A percentile compares a stretch with the other conserved stretches of the same genome.
Conservation (phyloP, 2,888 invertebrate species). For the Pelosia muscerda region DNA sequence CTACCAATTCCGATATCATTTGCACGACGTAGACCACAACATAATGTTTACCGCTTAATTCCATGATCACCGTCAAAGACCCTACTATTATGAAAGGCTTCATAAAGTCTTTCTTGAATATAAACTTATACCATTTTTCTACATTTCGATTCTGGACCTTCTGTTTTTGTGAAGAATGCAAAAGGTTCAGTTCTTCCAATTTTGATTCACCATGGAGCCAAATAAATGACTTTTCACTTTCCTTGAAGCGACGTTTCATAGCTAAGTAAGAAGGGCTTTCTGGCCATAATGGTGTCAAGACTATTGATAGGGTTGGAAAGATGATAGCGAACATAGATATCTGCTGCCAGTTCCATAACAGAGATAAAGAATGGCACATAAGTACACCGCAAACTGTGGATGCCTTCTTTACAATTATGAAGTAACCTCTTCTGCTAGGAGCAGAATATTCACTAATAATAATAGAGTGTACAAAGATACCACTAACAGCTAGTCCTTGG, state of each 20-base stretch:
- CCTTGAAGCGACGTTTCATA: constrained; percentile 56
- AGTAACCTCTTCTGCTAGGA: constrained; percentile 59
- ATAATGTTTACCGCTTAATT: constrained; percentile 59
- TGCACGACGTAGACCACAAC: constrained; percentile 56
- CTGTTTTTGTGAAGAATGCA: constrained; percentile 45
- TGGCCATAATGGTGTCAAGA: constrained; percentile 57
- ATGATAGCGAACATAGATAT: constrained; percentile 48
- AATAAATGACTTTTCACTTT: constrained; percentile 54
- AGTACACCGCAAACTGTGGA: constrained; percentile 53
- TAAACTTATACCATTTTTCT: constrained; percentile 33
- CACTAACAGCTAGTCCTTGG: constrained; percentile 58
- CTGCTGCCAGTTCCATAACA: constrained; percentile 59
- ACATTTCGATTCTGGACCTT: constrained; percentile 17
- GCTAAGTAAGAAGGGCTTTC: constrained; percentile 65
- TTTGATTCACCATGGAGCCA: constrained; percentile 58
- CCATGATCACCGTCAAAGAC: constrained; percentile 55
- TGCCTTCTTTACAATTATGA: constrained; percentile 55
- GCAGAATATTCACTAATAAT: constrained; percentile 59
- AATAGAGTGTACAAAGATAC: constrained; percentile 52
- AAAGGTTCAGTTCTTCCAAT: constrained; percentile 50
- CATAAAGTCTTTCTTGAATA: constrained; percentile 54
- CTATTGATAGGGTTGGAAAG: constrained; percentile 31
- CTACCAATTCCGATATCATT: constrained; percentile 57
- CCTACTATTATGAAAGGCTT: constrained; percentile 53
- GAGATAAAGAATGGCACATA: constrained; percentile 54